Evolutionary conservation across 64 coral and sea anemone species (phyloP), one percentile per base, ranked within the genome.

Genomic region (Porites australiensis): DNA sequence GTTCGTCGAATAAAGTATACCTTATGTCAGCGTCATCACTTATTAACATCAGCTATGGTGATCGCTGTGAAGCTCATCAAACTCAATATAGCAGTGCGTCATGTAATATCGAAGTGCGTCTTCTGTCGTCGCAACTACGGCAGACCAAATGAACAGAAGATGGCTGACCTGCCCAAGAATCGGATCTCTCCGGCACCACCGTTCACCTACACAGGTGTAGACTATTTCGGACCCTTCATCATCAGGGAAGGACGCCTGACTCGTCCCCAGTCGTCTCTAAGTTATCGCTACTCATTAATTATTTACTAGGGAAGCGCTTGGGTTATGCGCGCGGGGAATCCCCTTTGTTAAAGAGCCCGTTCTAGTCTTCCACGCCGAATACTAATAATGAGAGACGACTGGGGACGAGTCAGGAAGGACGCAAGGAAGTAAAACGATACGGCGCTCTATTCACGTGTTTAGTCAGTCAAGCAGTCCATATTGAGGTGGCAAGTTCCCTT

Each of bases 31-130:
- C 92, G 9, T 74, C 83, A 15, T 88, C 92, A 75, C 87, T 98
- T 53, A 82, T 98, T 63, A 92, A 98, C 59, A 69, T 98, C 43
- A 91, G 88, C 18, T 91, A 94, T 51, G 95, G 95, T 44, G 92
- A 94, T 77, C 83, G 95, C 68, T 58, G 86, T 74, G 95, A 98
- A 63, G 88, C 83, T 81, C 78, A 60, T 2, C 51, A 81, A 60
- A 58, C 52, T 60, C 13, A 59, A 81, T 19, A 22, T 4, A 54
- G 52, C 78, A 59, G 78, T 81, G 27, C 78, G 50, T 11, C 45
- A 81, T 22, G 78, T 59, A 22, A 58, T 58, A 54, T 81, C 52
- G 2, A 81, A 81, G 52, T 81, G 78, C 22, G 78, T 81, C 51
- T 58, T 27, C 51, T 81, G 78, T 22, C 78, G 52, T 81, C 12